Evolutionary conservation across 2,113 vertebrate genomes (phyloP).

Genomic region (Neotoma lepida): DNA sequence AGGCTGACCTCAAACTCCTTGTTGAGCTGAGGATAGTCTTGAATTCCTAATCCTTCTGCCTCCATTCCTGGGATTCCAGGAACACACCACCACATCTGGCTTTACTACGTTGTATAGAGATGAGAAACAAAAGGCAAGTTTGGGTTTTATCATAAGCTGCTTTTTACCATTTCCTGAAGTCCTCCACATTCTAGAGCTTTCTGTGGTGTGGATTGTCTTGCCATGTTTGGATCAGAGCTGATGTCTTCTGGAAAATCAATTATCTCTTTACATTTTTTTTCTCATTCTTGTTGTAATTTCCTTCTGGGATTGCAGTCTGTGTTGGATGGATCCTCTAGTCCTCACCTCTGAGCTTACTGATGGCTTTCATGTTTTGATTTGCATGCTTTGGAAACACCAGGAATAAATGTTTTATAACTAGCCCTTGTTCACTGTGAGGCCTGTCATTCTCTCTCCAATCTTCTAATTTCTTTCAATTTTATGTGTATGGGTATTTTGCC

Average conservation of each 20-base stretch:
- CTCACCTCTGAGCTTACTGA: neutral
- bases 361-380: neutral
- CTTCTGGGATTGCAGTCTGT: neutral
- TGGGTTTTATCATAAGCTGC: neutral
- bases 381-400: neutral
- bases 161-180: neutral
- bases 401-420: neutral
- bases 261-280: neutral
- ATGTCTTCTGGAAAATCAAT: slow-evolving; percentile 14
- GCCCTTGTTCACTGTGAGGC: neutral
- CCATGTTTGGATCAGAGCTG: neutral
- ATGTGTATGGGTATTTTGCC: neutral
- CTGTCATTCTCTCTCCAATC: neutral
- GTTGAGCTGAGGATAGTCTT: neutral
- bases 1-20: too few relatives aligned
- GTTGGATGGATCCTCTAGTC: neutral
- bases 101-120: slow-evolving; percentile 16
- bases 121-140: neutral
- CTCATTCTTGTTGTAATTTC: neutral
- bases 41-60: neutral
- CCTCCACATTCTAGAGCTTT: neutral
- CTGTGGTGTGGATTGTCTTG: too few relatives aligned
- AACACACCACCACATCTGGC: neutral
- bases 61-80: neutral
- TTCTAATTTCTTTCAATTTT: neutral